Conservation (phyloP, 92 coral and sea anemone species). For the Palythoa heliodiscus region DNA sequence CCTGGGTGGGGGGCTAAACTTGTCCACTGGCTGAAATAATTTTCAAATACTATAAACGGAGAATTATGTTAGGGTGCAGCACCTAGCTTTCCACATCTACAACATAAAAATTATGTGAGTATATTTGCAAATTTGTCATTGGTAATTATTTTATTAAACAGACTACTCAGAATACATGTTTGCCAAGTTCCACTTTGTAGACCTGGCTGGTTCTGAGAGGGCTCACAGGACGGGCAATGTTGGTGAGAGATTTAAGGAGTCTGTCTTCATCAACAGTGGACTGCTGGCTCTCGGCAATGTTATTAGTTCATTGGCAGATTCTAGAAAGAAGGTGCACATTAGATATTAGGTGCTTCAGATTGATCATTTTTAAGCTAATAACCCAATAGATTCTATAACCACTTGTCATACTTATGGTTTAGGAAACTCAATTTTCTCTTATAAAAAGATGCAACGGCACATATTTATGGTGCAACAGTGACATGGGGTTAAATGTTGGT, state of each 20-base stretch:
- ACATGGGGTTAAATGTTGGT: too few relatives aligned
- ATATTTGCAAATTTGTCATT: not conserved
- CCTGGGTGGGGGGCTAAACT: too few relatives aligned
- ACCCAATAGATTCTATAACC: not conserved
- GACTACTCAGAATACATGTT: conserved; percentile 83
- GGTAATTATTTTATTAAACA: not conserved
- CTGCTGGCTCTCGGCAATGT: conserved; percentile 93
- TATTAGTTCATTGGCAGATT: conserved; percentile 90
- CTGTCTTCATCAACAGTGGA: conserved; percentile 94
- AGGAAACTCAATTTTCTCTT: too few relatives aligned
- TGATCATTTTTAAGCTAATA: not conserved
- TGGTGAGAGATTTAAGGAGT: conserved; percentile 96
- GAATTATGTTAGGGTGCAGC: not conserved
- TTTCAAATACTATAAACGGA: too few relatives aligned
- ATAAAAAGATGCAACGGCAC: too few relatives aligned
- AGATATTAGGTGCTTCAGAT: not conserved
- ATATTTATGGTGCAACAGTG: too few relatives aligned
- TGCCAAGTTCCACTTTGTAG: conserved; percentile 97
- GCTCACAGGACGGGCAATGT: conserved; percentile 97
- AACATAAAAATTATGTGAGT: not conserved
- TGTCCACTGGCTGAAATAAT: too few relatives aligned
- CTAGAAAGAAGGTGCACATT: conserved; percentile 15
- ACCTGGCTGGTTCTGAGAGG: conserved; percentile 96
- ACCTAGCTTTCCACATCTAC: not conserved
- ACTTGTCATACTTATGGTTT: too few relatives aligned